Evolutionary conservation across 2,888 invertebrate species (phyloP).

Genomic region (Camponotus fellah): DNA sequence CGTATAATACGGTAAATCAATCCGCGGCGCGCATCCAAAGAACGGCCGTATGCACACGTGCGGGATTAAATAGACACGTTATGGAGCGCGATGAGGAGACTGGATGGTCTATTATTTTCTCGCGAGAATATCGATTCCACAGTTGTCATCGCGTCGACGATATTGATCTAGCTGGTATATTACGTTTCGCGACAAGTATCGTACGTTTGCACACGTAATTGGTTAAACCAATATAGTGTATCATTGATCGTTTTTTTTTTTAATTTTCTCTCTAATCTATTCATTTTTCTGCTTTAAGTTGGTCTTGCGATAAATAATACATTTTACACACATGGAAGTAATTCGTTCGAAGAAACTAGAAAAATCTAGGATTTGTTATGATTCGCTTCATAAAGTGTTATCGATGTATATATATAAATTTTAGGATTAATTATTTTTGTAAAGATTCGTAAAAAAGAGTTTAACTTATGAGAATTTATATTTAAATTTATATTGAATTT

Average conservation of each 20-base stretch:
- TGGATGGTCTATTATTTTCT: slow-evolving; percentile 57
- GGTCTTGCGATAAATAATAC: neutral
- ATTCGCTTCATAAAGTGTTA: too few relatives aligned
- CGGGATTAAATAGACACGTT: slow-evolving; percentile 60
- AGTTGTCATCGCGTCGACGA: neutral
- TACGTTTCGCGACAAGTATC: neutral
- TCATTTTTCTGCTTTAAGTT: neutral
- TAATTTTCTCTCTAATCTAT: neutral
- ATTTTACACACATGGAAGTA: neutral
- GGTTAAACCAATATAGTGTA: neutral
- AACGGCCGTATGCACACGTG: slow-evolving; percentile 24
- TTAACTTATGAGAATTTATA: too few relatives aligned
- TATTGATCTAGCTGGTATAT: neutral
- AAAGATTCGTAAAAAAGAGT: too few relatives aligned
- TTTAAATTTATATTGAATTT: too few relatives aligned
- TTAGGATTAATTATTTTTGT: too few relatives aligned
- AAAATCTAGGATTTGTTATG: too few relatives aligned
- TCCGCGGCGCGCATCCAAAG: slow-evolving; percentile 43
- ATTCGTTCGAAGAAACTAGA: neutral
- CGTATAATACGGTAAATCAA: slow-evolving; percentile 52
- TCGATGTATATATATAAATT: too few relatives aligned
- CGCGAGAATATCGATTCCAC: slow-evolving; percentile 16
- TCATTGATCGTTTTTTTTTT: neutral
- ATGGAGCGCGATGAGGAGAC: slow-evolving; percentile 30
- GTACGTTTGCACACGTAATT: neutral